phyloP scores from a whole-genome alignment of 2,888 invertebrate genomes.

The Rhimphoctona megacephalus region DNA sequence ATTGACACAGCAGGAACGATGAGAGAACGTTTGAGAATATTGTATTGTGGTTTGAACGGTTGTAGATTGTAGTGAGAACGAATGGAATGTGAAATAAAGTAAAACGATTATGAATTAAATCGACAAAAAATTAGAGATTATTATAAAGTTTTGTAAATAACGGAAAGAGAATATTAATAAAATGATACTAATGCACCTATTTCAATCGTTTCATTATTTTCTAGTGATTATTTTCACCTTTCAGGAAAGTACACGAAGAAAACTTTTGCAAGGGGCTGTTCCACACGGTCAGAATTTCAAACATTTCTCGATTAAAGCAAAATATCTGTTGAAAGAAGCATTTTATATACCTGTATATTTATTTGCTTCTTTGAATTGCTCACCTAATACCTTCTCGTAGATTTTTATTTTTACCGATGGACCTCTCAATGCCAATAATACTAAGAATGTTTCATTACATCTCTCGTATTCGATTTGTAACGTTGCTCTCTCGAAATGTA shows the following conservation, averaged over 20 bases:
- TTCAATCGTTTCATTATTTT: conserved; percentile 56
- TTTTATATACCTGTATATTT: background rate
- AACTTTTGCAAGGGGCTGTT: background rate
- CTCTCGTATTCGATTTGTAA: conserved; percentile 76
- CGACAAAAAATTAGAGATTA: conserved; percentile 82
- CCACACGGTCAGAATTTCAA: background rate
- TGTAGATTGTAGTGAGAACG: conserved; percentile 80
- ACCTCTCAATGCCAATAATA: conserved; percentile 74
- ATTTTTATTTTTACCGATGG: conserved; percentile 43
- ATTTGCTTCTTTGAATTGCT: conserved; percentile 38
- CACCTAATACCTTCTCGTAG: conserved; percentile 40
- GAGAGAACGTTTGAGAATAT: conserved; percentile 55
- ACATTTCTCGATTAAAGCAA: conserved; percentile 9
- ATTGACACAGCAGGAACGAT: conserved; percentile 49
- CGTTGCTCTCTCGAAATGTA: conserved; percentile 70
- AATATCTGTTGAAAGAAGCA: background rate
- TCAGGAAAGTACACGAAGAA: background rate
- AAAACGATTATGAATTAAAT: conserved; percentile 58
- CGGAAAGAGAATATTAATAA: conserved; percentile 84
- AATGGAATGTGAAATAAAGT: conserved; percentile 73
- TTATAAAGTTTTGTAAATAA: conserved; percentile 85
- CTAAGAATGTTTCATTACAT: conserved; percentile 83
- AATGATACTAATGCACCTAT: conserved; percentile 81
- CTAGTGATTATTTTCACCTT: conserved; percentile 13
- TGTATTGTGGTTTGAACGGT: conserved; percentile 62